These are phyloP conservation scores for Macrostomum lignano DNA, from an alignment of 1,140 invertebrate species.

Conservation along the genomic window DNA sequence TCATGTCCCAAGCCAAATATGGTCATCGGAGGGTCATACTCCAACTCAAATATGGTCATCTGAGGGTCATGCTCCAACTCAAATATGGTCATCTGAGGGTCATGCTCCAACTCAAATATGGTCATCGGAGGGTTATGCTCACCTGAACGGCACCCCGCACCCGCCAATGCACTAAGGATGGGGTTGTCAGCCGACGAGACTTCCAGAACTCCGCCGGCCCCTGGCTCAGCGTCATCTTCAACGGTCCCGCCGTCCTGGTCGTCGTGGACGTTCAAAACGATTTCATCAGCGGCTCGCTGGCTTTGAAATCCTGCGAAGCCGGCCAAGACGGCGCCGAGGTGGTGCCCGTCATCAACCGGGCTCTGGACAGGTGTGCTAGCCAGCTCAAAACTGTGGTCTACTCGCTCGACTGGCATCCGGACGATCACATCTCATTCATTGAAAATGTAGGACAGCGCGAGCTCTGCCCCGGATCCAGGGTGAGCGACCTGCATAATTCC, in stretches of 20 bases:
- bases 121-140: too few species aligned
- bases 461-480: too few species aligned
- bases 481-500: too few species aligned
- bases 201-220: conserved; percentile 2
- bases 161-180: too few species aligned
- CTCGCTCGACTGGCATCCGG: conserved; percentile 82
- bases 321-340: conserved; percentile 40
- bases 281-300: conserved; percentile 70
- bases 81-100: too few species aligned
- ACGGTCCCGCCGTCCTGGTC: conserved; percentile 56
- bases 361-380: conserved; percentile 34
- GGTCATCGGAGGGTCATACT: too few species aligned
- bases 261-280: conserved; percentile 93
- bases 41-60: too few species aligned
- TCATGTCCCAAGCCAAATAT: too few species aligned
- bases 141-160: too few species aligned
- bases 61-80: too few species aligned
- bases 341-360: conserved; percentile 52
- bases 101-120: too few species aligned
- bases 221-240: background rate
- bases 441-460: conserved; percentile 47
- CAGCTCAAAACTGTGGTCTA: conserved; percentile 74
- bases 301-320: conserved; percentile 65
- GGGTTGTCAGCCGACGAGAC: conserved; percentile 8
- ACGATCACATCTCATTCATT: conserved; percentile 77